These are phyloP conservation scores for Aporophyla lueneburgensis DNA, from an alignment of 2,888 invertebrate genomes.

Conservation along the genomic window DNA sequence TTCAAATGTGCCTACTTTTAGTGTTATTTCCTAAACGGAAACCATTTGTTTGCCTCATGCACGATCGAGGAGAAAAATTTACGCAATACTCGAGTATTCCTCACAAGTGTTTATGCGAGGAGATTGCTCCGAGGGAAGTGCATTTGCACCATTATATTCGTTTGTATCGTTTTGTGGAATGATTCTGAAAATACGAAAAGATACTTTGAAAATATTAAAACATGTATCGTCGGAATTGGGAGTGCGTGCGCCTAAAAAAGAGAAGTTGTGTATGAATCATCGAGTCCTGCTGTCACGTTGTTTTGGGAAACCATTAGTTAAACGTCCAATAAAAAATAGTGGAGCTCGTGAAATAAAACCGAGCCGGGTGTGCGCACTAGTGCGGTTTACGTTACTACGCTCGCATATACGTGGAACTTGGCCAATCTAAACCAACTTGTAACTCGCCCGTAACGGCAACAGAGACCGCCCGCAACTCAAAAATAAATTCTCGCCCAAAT, in stretches of 20 bases:
- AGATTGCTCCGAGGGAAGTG: constrained; percentile 59
- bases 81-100: constrained; percentile 78
- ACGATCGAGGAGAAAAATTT: constrained; percentile 85
- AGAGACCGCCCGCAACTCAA: constrained; percentile 69
- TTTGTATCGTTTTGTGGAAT: constrained; percentile 47
- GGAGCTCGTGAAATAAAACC: constrained; percentile 77
- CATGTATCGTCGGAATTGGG: constrained; percentile 47
- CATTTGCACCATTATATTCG: constrained; percentile 61
- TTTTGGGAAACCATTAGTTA: constrained; percentile 84
- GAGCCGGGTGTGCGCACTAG: constrained; percentile 70
- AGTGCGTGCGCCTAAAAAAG: constrained; percentile 68
- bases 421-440: constrained; percentile 75
- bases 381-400: constrained; percentile 76
- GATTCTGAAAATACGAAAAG: constrained; percentile 49
- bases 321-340: constrained; percentile 82
- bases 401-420: constrained; percentile 76
- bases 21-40: constrained; percentile 90
- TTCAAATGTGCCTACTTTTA: constrained; percentile 90
- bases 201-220: constrained; percentile 61
- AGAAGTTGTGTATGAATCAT: constrained; percentile 77
- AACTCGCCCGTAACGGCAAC: constrained; percentile 71
- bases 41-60: constrained; percentile 88
- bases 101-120: constrained; percentile 78
- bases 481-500: constrained; percentile 69
- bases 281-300: constrained; percentile 79